These are phyloP conservation scores for Ryuthela nishihirai DNA, from an alignment of 2,888 invertebrate genomes.

Conservation along the genomic window DNA sequence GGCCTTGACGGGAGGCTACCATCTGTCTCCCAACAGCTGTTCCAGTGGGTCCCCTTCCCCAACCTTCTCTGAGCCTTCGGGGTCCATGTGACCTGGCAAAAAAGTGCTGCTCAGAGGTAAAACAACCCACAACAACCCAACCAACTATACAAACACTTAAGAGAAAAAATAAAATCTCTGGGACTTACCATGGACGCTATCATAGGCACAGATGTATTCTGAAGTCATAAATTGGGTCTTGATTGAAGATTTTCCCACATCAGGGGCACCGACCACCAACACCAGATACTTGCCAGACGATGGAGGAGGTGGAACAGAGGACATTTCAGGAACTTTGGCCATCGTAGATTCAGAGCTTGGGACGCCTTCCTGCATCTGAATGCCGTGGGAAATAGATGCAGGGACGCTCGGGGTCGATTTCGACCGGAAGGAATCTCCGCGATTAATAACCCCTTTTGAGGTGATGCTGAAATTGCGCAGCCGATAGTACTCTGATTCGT, in stretches of 20 bases:
- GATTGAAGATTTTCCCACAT: slow-evolving; percentile 66
- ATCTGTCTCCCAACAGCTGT: too few relatives aligned
- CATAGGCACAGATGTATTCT: slow-evolving; percentile 65
- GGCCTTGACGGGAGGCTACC: too few relatives aligned
- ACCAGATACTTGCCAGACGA: slow-evolving; percentile 58
- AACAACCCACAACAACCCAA: too few relatives aligned
- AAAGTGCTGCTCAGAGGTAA: too few relatives aligned
- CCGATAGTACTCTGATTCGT: slow-evolving; percentile 86
- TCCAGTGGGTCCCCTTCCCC: too few relatives aligned
- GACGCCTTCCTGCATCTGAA: too few relatives aligned
- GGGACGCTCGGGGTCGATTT: slow-evolving; percentile 79
- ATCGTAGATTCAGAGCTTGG: slow-evolving; percentile 55
- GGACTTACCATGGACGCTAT: slow-evolving; percentile 59
- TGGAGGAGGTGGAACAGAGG: slow-evolving; percentile 26
- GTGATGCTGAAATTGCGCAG: slow-evolving; percentile 91
- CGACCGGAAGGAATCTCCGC: slow-evolving; percentile 85
- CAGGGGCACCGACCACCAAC: slow-evolving; percentile 62
- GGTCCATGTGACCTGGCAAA: too few relatives aligned
- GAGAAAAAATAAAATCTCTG: too few relatives aligned
- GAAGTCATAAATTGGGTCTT: slow-evolving; percentile 67
- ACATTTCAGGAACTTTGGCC: slow-evolving; percentile 14
- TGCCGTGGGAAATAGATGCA: slow-evolving; percentile 55
- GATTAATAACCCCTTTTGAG: slow-evolving; percentile 82
- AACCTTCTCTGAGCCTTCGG: too few relatives aligned
- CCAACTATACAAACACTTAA: too few relatives aligned